These are phyloP conservation scores for Pimephales promelas DNA, from an alignment of 2,113 vertebrate genomes.

Conservation along the genomic window DNA sequence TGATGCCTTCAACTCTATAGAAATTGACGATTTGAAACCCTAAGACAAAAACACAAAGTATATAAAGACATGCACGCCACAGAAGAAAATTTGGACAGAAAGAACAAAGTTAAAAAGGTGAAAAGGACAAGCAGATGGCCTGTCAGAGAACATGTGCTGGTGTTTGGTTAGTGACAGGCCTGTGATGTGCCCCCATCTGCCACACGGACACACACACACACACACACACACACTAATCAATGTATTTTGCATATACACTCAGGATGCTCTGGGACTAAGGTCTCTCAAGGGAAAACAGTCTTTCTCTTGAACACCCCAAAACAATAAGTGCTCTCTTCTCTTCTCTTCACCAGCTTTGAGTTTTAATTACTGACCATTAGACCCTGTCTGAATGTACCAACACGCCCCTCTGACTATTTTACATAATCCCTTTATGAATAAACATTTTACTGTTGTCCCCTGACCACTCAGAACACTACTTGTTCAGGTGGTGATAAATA, in stretches of 20 bases:
- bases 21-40: neutral
- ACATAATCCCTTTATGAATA: slow-evolving; percentile 71
- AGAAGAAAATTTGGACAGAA: neutral
- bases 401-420: slow-evolving; percentile 60
- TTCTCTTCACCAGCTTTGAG: slow-evolving; percentile 47
- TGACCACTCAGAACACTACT: slow-evolving; percentile 55
- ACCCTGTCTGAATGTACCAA: slow-evolving; percentile 57
- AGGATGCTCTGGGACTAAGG: slow-evolving; percentile 36
- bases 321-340: slow-evolving; percentile 48
- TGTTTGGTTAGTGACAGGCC: slow-evolving; percentile 54
- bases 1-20: neutral
- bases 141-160: slow-evolving; percentile 52
- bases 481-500: slow-evolving; percentile 64
- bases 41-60: neutral
- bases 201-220: slow-evolving; percentile 10
- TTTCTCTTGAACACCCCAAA: slow-evolving; percentile 48
- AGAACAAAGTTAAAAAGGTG: slow-evolving; percentile 41
- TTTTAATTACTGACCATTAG: slow-evolving; percentile 58
- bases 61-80: neutral
- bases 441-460: slow-evolving; percentile 60
- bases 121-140: slow-evolving; percentile 49
- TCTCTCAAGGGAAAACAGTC: slow-evolving; percentile 48
- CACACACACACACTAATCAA: slow-evolving; percentile 32
- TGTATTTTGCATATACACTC: slow-evolving; percentile 16
- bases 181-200: slow-evolving; percentile 57